A percentile compares a stretch with the other conserved stretches of the same genome.
Conservation (phyloP, 1,140 invertebrate genomes). For the Neodiprion virginianus region DNA sequence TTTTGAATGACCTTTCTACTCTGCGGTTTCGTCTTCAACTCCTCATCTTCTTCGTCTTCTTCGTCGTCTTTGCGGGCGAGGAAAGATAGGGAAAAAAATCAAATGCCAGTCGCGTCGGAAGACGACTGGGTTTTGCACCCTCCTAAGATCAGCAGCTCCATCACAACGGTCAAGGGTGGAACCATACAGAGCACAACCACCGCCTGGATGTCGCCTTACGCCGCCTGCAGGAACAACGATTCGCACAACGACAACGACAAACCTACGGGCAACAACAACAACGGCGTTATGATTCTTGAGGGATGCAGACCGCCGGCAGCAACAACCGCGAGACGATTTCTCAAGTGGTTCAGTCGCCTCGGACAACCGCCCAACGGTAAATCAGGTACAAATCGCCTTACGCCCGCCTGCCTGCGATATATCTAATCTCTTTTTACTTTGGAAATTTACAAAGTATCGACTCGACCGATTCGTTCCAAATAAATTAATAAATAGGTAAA, state of each 20-base stretch:
- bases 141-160: background rate
- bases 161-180: slow-evolving; percentile 36
- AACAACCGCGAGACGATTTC: slow-evolving; percentile 50
- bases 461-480: too few relatives aligned
- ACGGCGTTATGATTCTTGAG: slow-evolving; percentile 48
- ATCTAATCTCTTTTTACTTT: too few relatives aligned
- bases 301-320: slow-evolving; percentile 49
- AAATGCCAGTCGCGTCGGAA: slow-evolving; percentile 55
- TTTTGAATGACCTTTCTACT: slow-evolving; percentile 6
- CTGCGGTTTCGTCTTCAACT: slow-evolving; percentile 9
- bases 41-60: background rate
- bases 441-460: too few relatives aligned
- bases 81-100: slow-evolving; percentile 13
- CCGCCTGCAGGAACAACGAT: background rate
- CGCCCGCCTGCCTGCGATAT: too few relatives aligned
- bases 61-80: background rate
- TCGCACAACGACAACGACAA: background rate
- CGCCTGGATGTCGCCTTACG: background rate
- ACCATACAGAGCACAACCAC: slow-evolving; percentile 34
- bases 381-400: slow-evolving; percentile 41
- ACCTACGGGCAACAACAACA: slow-evolving; percentile 24
- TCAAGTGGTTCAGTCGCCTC: slow-evolving; percentile 55
- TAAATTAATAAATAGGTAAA: too few relatives aligned
- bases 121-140: slow-evolving; percentile 3
- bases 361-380: slow-evolving; percentile 54